These are phyloP conservation scores for Peromyscus californicus DNA, from an alignment of 2,113 vertebrate species.

Conservation along the genomic window DNA sequence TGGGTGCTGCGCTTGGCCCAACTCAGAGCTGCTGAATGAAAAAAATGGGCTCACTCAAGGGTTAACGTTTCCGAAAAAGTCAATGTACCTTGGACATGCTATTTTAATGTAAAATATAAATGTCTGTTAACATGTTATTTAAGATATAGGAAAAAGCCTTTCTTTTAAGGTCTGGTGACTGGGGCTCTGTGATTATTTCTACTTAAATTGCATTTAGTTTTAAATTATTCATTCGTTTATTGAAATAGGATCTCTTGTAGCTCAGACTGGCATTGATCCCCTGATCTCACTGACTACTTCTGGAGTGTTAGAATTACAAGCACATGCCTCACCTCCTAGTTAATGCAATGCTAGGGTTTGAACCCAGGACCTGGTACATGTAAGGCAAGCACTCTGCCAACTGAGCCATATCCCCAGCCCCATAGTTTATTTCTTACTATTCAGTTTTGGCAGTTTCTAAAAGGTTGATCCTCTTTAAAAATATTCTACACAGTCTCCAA, in stretches of 20 bases:
- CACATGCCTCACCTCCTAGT: background rate
- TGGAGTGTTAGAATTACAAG: background rate
- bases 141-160: background rate
- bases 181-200: background rate
- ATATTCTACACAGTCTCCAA: background rate
- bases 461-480: constrained; percentile 4
- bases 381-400: background rate
- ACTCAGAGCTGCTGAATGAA: background rate
- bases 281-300: background rate
- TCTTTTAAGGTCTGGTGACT: background rate
- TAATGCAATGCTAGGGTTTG: background rate
- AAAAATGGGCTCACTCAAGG: background rate
- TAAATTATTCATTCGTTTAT: background rate
- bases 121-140: background rate
- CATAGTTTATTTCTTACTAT: background rate
- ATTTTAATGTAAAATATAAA: background rate
- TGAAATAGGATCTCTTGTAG: background rate
- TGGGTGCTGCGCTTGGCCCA: background rate
- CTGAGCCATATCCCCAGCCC: background rate
- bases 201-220: background rate
- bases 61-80: background rate
- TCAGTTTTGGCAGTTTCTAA: constrained; percentile 13
- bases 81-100: background rate
- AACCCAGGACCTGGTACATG: background rate
- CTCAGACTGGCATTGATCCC: background rate